Evolutionary conservation across 1,140 invertebrate genomes (phyloP).

Genomic region (Aethina tumida): DNA sequence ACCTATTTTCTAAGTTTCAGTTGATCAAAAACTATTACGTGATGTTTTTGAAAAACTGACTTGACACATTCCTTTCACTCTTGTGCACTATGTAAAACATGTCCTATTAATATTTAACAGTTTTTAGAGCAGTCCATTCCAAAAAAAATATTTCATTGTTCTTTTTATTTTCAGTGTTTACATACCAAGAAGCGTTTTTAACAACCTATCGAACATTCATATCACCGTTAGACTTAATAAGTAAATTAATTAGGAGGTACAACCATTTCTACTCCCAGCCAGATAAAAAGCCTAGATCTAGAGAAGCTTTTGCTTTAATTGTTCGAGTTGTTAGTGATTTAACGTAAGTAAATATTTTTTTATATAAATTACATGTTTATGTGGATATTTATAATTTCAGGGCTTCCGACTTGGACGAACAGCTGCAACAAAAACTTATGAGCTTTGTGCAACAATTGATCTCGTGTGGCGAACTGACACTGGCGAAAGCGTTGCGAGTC

Average conservation of each 20-base stretch:
- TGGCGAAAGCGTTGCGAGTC: conserved; percentile 79
- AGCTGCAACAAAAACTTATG: conserved; percentile 66
- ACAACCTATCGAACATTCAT: conserved; percentile 95
- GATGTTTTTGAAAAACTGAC: too few species aligned
- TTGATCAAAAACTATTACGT: too few species aligned
- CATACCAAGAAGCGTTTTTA: conserved; percentile 94
- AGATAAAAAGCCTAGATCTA: conserved; percentile 65
- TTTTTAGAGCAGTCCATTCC: too few species aligned
- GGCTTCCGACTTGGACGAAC: conserved; percentile 69
- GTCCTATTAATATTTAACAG: too few species aligned
- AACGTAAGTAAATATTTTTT: conserved; percentile 61
- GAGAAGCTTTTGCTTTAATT: conserved; percentile 80
- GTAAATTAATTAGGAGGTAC: conserved; percentile 78
- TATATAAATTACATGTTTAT: conserved; percentile 4
- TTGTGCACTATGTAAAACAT: too few species aligned
- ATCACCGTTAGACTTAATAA: conserved; percentile 74
- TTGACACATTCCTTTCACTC: too few species aligned
- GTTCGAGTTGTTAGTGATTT: conserved; percentile 88
- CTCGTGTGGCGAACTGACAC: conserved; percentile 70
- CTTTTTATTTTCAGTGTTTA: conserved; percentile 57
- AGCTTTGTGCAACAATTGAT: conserved; percentile 89
- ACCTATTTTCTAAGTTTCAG: too few species aligned
- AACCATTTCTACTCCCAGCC: conserved; percentile 71
- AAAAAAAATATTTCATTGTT: too few species aligned
- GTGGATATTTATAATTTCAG: conserved; percentile 40